These are phyloP conservation scores for Neoniphon sammara DNA, from an alignment of 2,797 vertebrate genomes.

Conservation along the genomic window DNA sequence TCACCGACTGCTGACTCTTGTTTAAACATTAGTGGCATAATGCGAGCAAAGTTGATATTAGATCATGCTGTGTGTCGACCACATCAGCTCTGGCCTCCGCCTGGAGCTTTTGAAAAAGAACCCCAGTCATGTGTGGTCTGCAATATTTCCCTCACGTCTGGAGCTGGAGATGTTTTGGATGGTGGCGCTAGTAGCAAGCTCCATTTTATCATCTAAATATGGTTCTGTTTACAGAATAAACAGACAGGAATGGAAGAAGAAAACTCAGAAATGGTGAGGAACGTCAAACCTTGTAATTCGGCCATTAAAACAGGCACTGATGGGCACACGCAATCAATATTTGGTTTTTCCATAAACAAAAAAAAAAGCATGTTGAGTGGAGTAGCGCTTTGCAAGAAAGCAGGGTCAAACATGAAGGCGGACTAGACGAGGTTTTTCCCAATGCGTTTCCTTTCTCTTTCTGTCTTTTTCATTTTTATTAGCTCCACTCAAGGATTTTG, in stretches of 20 bases:
- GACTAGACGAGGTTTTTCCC: background rate
- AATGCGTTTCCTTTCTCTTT: background rate
- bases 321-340: background rate
- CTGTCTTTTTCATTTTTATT: background rate
- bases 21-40: constrained; percentile 29
- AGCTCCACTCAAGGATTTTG: constrained; percentile 21
- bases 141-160: constrained; percentile 25
- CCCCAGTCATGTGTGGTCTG: constrained; percentile 13
- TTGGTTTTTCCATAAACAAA: constrained; percentile 35
- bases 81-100: background rate
- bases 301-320: background rate
- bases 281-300: background rate
- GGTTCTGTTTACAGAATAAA: constrained; percentile 49
- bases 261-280: constrained; percentile 9
- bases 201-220: constrained; percentile 43
- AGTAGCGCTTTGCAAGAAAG: too few species aligned
- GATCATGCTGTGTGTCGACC: background rate
- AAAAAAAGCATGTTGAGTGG: background rate
- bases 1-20: background rate
- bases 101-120: background rate
- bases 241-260: constrained; percentile 5
- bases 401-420: constrained; percentile 7
- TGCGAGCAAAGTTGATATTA: constrained; percentile 3
- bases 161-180: constrained; percentile 52
- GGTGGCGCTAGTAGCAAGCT: background rate